phyloP scores from a whole-genome alignment of 2,113 vertebrate genomes.

The Castor canadensis region DNA sequence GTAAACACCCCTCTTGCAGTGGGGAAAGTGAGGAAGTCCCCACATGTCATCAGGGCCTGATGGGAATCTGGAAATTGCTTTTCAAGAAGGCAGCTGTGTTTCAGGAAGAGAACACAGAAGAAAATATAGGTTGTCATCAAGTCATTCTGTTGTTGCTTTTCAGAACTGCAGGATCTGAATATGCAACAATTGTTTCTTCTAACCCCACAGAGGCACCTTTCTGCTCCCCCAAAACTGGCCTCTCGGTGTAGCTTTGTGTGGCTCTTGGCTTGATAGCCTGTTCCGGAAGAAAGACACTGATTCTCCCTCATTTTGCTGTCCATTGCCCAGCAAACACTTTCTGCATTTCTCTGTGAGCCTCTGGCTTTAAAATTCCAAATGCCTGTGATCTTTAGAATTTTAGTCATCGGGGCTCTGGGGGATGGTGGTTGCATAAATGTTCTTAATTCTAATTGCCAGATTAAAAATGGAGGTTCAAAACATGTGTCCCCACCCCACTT shows the following conservation, averaged over 20 bases:
- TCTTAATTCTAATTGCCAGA: neutral
- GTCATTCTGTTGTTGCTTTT: neutral
- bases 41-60: neutral
- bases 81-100: neutral
- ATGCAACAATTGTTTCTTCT: neutral
- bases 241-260: neutral
- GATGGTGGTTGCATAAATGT: neutral
- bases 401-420: too few species aligned
- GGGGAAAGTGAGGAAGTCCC: too few species aligned
- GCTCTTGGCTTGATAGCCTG: neutral
- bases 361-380: neutral
- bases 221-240: neutral
- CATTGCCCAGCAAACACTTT: accelerated
- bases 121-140: neutral
- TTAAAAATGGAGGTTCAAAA: neutral
- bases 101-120: neutral
- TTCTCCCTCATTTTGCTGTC: neutral
- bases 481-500: too few species aligned
- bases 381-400: accelerated
- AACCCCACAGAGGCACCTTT: neutral
- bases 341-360: neutral
- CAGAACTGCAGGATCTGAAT: neutral
- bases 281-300: neutral
- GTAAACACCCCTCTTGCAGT: accelerated
- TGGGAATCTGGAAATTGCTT: neutral